Conservation (phyloP, 1,140 invertebrate genomes). For the Oedothorax gibbosus region DNA sequence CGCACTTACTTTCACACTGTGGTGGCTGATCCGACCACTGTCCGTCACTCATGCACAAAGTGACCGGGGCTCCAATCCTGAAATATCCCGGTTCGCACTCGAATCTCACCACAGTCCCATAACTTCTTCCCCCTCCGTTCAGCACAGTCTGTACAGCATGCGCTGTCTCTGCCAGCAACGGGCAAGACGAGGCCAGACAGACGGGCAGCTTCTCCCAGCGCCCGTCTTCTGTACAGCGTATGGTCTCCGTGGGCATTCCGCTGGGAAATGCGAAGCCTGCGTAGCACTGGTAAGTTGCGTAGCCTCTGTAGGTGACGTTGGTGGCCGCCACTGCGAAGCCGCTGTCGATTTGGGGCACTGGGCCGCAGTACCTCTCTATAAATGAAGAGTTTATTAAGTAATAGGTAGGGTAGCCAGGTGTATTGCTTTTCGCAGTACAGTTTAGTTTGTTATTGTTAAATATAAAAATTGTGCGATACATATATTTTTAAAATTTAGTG, state of each 20-base stretch:
- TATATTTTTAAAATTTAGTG: too few relatives aligned
- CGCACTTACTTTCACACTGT: conserved; percentile 80
- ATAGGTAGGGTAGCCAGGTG: too few relatives aligned
- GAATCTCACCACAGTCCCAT: conserved; percentile 94
- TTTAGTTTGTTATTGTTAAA: too few relatives aligned
- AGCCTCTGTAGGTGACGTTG: conserved; percentile 92
- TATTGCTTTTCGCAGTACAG: too few relatives aligned
- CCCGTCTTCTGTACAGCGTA: conserved; percentile 88
- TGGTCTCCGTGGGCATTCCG: conserved; percentile 86
- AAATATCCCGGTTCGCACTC: conserved; percentile 95
- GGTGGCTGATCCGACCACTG: conserved; percentile 95
- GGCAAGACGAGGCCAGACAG: conserved; percentile 92
- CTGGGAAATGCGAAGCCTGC: conserved; percentile 94
- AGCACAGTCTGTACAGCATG: conserved; percentile 88
- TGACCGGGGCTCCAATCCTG: conserved; percentile 85
- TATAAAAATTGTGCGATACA: too few relatives aligned
- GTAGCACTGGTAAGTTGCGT: conserved; percentile 96
- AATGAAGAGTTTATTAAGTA: neutral
- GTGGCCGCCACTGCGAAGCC: conserved; percentile 95
- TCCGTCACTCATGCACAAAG: conserved; percentile 95
- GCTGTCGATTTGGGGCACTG: conserved; percentile 97
- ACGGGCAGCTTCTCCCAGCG: conserved; percentile 91
- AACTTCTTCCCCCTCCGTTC: conserved; percentile 93
- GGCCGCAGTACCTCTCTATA: conserved; percentile 94
- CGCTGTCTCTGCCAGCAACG: conserved; percentile 86